phyloP scores from a whole-genome alignment of 2,113 vertebrate species.

The Rhodinocichla rosea region DNA sequence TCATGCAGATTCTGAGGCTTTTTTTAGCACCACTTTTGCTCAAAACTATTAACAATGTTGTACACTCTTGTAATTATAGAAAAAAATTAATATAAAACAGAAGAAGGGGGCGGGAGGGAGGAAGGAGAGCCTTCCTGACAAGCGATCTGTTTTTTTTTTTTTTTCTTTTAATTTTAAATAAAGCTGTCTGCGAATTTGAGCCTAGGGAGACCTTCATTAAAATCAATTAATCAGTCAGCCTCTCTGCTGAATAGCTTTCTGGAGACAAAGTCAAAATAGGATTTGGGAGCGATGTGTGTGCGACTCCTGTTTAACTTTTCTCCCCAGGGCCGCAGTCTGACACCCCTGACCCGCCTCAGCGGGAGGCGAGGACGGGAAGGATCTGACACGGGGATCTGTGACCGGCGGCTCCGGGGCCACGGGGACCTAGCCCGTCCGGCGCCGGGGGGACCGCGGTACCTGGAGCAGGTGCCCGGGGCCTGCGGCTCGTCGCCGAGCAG shows the following conservation, averaged over 20 bases:
- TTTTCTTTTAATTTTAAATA: slow-evolving; percentile 53
- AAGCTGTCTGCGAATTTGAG: slow-evolving; percentile 58
- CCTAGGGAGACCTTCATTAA: slow-evolving; percentile 73
- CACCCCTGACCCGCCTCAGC: neutral
- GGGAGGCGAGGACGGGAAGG: neutral
- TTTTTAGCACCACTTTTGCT: neutral
- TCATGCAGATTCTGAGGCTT: neutral
- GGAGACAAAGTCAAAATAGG: neutral
- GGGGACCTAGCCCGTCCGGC: neutral
- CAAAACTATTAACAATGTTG: neutral
- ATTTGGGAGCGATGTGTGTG: neutral
- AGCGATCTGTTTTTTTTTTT: neutral
- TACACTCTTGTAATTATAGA: neutral
- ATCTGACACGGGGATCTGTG: no score
- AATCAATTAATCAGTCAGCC: slow-evolving; percentile 73
- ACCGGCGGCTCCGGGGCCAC: neutral
- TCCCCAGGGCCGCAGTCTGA: neutral
- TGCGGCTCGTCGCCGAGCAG: neutral
- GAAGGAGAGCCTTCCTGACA: neutral
- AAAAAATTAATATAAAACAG: neutral
- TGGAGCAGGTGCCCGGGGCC: neutral
- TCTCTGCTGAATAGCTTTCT: slow-evolving; percentile 67
- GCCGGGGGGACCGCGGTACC: neutral
- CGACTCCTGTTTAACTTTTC: neutral
- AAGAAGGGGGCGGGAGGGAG: accelerated